A percentile compares a stretch with the other conserved stretches of the same genome.
phyloP scores from a whole-genome alignment of 1,140 invertebrate species.

The Drosophila orosa region DNA sequence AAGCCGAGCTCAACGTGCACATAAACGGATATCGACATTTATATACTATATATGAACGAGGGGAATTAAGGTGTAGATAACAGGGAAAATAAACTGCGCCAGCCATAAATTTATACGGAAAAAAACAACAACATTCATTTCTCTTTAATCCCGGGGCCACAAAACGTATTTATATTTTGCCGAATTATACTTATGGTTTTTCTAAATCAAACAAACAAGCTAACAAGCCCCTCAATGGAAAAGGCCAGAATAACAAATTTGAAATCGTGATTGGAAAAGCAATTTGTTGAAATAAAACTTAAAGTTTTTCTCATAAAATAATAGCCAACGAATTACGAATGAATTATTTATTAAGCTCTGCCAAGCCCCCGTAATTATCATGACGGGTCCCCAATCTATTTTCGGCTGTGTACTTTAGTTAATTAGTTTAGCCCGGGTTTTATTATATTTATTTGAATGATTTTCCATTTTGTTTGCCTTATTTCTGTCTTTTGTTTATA shows the following conservation, averaged over 20 bases:
- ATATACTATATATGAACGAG: constrained; percentile 1
- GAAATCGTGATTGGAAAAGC: constrained; percentile 17
- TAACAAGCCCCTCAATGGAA: neutral
- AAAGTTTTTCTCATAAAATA: constrained; percentile 23
- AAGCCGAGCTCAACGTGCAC: neutral
- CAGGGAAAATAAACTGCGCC: constrained; percentile 8
- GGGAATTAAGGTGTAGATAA: constrained; percentile 36
- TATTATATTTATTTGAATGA: constrained; percentile 17
- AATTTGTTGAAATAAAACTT: constrained; percentile 16
- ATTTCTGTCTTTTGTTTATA: constrained; percentile 23
- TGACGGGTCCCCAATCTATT: constrained; percentile 17
- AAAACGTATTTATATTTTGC: constrained; percentile 20
- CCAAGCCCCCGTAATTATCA: constrained; percentile 13
- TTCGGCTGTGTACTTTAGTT: constrained; percentile 24
- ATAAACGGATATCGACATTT: constrained; percentile 26
- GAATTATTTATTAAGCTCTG: constrained; percentile 18
- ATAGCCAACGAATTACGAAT: constrained; percentile 24
- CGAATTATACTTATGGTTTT: constrained; percentile 30
- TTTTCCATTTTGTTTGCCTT: constrained; percentile 27
- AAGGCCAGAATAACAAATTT: constrained; percentile 29
- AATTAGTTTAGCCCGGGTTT: constrained; percentile 28
- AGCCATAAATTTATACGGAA: constrained; percentile 1
- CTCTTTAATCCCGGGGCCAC: constrained; percentile 22
- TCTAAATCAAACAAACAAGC: constrained; percentile 16
- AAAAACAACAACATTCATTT: constrained; percentile 15